Percentiles rank a stretch among this genome's conserved stretches.
phyloP scores from a whole-genome alignment of 2,888 invertebrate species.

The Pammene aurita region DNA sequence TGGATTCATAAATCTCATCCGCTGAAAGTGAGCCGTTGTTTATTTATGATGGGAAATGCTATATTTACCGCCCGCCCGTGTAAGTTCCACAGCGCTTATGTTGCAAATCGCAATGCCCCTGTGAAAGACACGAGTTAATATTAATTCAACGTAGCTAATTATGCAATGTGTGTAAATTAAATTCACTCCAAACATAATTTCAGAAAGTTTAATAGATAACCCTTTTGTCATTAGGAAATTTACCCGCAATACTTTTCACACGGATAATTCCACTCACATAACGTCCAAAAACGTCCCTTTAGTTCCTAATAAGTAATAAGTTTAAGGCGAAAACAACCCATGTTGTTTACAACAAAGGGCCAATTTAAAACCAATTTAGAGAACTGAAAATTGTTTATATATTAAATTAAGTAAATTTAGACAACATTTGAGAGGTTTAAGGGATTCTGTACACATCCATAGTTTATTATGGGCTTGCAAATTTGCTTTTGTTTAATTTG shows the following conservation, averaged over 20 bases:
- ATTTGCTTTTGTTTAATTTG: background rate
- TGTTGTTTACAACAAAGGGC: slow-evolving; percentile 22
- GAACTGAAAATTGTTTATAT: slow-evolving; percentile 20
- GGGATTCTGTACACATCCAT: slow-evolving; percentile 10
- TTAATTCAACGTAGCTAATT: too few relatives aligned
- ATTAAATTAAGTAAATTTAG: slow-evolving; percentile 20
- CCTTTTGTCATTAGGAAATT: background rate
- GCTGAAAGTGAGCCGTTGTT: too few relatives aligned
- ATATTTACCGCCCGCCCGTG: too few relatives aligned
- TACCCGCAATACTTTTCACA: slow-evolving; percentile 13
- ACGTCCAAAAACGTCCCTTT: slow-evolving; percentile 1
- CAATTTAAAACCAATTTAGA: slow-evolving; percentile 17
- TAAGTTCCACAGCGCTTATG: too few relatives aligned
- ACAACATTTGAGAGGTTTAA: background rate
- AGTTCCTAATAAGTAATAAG: slow-evolving; percentile 13
- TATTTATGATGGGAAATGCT: too few relatives aligned
- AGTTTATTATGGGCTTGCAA: background rate
- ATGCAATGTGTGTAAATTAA: too few relatives aligned
- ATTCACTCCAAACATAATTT: too few relatives aligned
- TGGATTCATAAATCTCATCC: too few relatives aligned
- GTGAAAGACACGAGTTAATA: too few relatives aligned
- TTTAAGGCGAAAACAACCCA: slow-evolving; percentile 18
- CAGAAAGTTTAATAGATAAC: background rate
- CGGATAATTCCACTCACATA: slow-evolving; percentile 5
- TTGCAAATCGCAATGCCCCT: too few relatives aligned